Conservation (phyloP, 1,140 invertebrate species). For the Aphelinus certus region DNA sequence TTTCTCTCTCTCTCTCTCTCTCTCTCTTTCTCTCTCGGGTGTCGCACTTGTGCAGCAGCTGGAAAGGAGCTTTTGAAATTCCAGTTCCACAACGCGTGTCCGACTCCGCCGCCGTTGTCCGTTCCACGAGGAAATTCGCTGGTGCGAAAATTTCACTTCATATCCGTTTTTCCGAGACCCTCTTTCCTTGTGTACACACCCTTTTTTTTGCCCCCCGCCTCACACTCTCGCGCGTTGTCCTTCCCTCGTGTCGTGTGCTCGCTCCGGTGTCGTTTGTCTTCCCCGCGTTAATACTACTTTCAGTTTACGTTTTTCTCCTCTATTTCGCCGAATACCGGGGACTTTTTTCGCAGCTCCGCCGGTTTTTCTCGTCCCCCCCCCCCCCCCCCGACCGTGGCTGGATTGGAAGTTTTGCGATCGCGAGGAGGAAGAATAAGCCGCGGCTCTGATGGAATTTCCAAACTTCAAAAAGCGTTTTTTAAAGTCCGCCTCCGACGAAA, state of each 20-base stretch:
- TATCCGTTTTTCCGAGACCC: slow-evolving; percentile 2
- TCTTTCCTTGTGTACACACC: background rate
- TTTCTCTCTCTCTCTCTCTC: too few relatives aligned
- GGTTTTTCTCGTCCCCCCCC: background rate
- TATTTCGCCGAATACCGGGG: background rate
- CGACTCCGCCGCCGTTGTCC: background rate
- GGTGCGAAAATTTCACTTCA: slow-evolving; percentile 15
- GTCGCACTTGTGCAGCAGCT: background rate
- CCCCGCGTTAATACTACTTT: slow-evolving; percentile 32
- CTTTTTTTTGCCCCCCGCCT: background rate
- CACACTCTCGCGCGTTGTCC: too few relatives aligned
- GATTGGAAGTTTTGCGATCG: background rate
- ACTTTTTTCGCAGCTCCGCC: background rate
- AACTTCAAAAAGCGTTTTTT: slow-evolving; percentile 29
- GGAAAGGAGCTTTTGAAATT: slow-evolving; percentile 25
- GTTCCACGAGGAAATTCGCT: slow-evolving; percentile 14
- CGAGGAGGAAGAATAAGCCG: background rate
- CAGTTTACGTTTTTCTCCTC: background rate
- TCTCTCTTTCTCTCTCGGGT: background rate
- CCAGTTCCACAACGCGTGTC: background rate
- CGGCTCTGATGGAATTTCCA: slow-evolving; percentile 25
- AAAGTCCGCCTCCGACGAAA: slow-evolving; percentile 18
- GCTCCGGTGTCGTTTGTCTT: slow-evolving; percentile 32
- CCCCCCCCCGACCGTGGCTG: background rate
- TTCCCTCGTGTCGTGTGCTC: background rate